Evolutionary conservation across 2,113 vertebrate species (phyloP).

Genomic region (Malurus cyaneus): DNA sequence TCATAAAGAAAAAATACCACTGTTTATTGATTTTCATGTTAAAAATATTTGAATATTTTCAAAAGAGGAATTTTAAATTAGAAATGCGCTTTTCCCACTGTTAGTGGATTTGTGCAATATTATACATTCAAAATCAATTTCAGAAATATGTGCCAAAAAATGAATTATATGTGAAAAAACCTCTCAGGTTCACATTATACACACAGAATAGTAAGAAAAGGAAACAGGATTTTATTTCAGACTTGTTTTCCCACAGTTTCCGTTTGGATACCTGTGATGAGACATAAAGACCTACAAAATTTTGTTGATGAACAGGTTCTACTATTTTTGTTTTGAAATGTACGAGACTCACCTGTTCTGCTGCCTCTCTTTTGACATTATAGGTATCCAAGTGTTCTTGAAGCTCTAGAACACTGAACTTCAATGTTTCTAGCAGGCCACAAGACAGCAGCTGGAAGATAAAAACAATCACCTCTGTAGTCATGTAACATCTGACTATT

Average conservation of each 20-base stretch:
- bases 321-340: background rate
- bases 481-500: background rate
- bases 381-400: conserved; percentile 98
- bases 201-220: background rate
- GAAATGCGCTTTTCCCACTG: background rate
- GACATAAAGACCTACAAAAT: background rate
- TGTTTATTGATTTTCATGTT: background rate
- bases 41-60: background rate
- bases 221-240: background rate
- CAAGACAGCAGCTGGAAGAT: conserved; percentile 88
- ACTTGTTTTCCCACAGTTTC: background rate
- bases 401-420: conserved; percentile 96
- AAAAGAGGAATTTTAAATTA: background rate
- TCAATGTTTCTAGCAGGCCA: conserved; percentile 92
- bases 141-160: background rate
- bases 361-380: conserved; percentile 90
- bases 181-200: background rate
- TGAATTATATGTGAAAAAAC: background rate
- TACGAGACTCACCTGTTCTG: conserved; percentile 84
- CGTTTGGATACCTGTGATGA: background rate
- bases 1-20: background rate
- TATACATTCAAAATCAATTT: background rate
- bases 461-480: background rate
- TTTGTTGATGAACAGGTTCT: background rate
- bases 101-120: background rate